These are phyloP conservation scores for Trichogramma pretiosum DNA, from an alignment of 1,140 invertebrate species.

Conservation along the genomic window DNA sequence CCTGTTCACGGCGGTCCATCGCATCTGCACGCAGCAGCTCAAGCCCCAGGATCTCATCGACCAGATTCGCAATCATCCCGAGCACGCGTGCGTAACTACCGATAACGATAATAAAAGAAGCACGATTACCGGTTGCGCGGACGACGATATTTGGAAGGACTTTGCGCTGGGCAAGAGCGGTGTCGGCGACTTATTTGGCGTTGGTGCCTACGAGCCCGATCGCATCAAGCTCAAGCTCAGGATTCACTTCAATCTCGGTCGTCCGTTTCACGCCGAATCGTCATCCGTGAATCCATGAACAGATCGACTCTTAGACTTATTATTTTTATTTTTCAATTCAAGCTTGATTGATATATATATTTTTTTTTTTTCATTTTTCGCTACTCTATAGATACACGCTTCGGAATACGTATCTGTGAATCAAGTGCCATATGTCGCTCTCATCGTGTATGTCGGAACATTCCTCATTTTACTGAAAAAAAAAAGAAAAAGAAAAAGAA, in stretches of 20 bases:
- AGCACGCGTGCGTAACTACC: conserved; percentile 52
- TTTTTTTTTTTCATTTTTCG: background rate
- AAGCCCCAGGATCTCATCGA: conserved; percentile 57
- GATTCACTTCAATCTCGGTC: conserved; percentile 10
- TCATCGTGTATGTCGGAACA: too few species aligned
- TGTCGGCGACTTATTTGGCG: background rate
- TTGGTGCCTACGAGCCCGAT: conserved; percentile 7
- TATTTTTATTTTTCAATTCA: too few species aligned
- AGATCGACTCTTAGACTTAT: too few species aligned
- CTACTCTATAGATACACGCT: background rate
- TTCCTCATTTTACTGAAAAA: too few species aligned
- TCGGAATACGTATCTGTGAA: background rate
- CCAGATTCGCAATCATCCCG: conserved; percentile 64
- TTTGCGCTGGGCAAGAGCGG: too few species aligned
- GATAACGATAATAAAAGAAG: conserved; percentile 6
- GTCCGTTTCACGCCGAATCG: conserved; percentile 10
- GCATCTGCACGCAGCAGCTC: conserved; percentile 62
- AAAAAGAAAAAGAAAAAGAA: too few species aligned
- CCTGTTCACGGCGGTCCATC: conserved; percentile 66
- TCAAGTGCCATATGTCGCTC: background rate
- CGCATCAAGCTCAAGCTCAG: conserved; percentile 13
- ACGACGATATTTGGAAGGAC: too few species aligned
- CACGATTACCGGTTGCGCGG: too few species aligned
- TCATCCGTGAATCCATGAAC: background rate
- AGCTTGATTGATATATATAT: too few species aligned